These are phyloP conservation scores for Penaeus japonicus DNA, from an alignment of 1,140 invertebrate genomes.

Conservation along the genomic window DNA sequence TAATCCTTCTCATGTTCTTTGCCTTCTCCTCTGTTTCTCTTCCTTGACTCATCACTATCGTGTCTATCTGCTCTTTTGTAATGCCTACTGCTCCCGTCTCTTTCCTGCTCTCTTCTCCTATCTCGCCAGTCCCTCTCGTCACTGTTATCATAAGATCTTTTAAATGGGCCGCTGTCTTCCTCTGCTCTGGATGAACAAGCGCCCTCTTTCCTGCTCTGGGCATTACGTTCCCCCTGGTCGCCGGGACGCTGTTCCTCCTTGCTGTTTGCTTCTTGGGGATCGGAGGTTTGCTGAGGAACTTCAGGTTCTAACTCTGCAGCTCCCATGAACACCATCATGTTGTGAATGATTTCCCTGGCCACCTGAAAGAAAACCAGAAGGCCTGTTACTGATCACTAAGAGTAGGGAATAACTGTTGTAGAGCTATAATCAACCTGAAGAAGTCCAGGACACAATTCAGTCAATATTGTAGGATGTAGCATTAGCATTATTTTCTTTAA, in stretches of 20 bases:
- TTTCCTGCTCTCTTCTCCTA: not conserved
- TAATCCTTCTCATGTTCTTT: not conserved
- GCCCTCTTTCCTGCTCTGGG: not conserved
- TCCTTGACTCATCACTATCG: not conserved
- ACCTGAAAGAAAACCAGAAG: not conserved
- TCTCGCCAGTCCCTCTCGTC: not conserved
- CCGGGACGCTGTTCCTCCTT: not conserved
- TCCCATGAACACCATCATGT: conserved; percentile 29
- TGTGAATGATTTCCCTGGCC: conserved; percentile 32
- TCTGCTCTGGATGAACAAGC: too few species aligned
- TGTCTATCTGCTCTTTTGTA: not conserved
- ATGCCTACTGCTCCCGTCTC: not conserved
- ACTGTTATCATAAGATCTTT: too few species aligned
- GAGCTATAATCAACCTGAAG: too few species aligned
- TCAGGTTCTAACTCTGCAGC: not conserved
- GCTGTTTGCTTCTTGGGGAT: not conserved
- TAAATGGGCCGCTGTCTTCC: too few species aligned
- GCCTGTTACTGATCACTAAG: not conserved
- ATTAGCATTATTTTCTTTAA: too few species aligned
- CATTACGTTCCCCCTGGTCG: not conserved
- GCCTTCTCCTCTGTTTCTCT: not conserved
- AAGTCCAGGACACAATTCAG: too few species aligned
- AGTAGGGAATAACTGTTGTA: too few species aligned
- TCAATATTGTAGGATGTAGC: too few species aligned
- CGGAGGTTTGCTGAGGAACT: not conserved